Base-by-base conservation (phyloP, 2,797 vertebrate genomes). In the Xenops minutus region DNA sequence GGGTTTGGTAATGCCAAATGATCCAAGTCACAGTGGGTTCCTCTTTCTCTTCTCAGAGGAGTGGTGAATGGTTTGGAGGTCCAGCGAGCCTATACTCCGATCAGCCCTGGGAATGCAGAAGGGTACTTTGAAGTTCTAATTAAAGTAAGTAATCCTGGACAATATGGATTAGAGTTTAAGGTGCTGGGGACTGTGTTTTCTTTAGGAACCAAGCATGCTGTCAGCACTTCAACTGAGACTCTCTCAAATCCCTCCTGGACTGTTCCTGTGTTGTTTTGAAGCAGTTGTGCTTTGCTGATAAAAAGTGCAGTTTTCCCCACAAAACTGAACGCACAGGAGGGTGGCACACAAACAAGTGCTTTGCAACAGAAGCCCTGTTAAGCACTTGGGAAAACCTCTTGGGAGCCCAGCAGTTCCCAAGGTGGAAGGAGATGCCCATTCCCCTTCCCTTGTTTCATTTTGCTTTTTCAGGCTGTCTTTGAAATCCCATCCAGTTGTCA, bases 91-190 rank as follows among this genome's bases (percentile, higher is more conserved):
- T 98, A 98, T 26, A 98, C 98, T 12, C 98, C 97, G 0, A 97
- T 98, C 92, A 98, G 97, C 92, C 96, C 97, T 24, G 81, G 95
- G 81, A 96, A 96, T 32, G 85, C 98, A 17, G 88, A 97, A 95
- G 98, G 98, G 17, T 98, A 98, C 96, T 98, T 98, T 94, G 98
- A 98, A 77, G 97, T 98, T 96, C 95, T 98, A 59, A 97, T 98
- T 88, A 98, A 98, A 98, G 98, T 98, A 97, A 98, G 97, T 95
- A 93, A 92, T 54, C 81, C 81, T 68, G 41, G 74, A 56, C 88
- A 71, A n/a, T 56, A 41, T 36, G 80, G 81, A 55, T 89, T 66
- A 58, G 62, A 88, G 37, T 58, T 30, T 7, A 52, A 82, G 77
- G 67, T 94, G 54, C 55, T 4, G 7, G 62, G 68, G 27, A 58